Base-by-base conservation (phyloP, 2,797 vertebrate species). In the Carapus acus region DNA sequence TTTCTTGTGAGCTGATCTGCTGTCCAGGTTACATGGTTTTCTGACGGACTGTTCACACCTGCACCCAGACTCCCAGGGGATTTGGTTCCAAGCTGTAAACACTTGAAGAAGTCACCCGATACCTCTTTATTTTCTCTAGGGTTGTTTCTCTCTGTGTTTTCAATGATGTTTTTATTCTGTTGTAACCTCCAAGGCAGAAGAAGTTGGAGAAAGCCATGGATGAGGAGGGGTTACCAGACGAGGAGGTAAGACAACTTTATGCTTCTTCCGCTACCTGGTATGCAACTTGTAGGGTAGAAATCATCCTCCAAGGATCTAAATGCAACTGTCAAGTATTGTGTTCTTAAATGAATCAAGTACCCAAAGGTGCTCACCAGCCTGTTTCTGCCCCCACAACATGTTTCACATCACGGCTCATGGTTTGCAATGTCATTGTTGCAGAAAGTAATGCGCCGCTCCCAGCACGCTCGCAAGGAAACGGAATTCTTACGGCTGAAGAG, bases 181-280 rank as follows among this genome's bases (percentile, higher is more conserved):
- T n/a, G n/a, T n/a, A n/a, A n/a, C n/a, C n/a, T 61, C 20, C 6
- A 42, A 98, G 96, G 84, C 96, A 98, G 83, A 98, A 96, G 84
- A 97, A 98, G 73, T 85, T 99, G 56, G 96, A 99, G 85, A 94
- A 96, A 62, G 95, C 88, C 58, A 99, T 99, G 96, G 93, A 98
- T 22, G 92, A 98, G n/a, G 96, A 98, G 78, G 96, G 96, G 20
- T 82, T 98, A 34, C 91, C 88, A 37, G 95, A 97, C 18, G 95
- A 98, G 67, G 96, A 99, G 90, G 96, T 98, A 83, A 69, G 22
- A 36, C 2, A 0, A 0, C 0, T 8, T 29, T 31, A 7, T 38
- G 48, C 13, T n/a, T 27, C 14, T 21, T 1, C 4, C 16, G 14
- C 12, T n/a, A n/a, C n/a, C n/a, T n/a, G n/a, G n/a, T n/a, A n/a